These are phyloP conservation scores for Porites lobata DNA, from an alignment of 92 coral and sea anemone species.

Conservation along the genomic window DNA sequence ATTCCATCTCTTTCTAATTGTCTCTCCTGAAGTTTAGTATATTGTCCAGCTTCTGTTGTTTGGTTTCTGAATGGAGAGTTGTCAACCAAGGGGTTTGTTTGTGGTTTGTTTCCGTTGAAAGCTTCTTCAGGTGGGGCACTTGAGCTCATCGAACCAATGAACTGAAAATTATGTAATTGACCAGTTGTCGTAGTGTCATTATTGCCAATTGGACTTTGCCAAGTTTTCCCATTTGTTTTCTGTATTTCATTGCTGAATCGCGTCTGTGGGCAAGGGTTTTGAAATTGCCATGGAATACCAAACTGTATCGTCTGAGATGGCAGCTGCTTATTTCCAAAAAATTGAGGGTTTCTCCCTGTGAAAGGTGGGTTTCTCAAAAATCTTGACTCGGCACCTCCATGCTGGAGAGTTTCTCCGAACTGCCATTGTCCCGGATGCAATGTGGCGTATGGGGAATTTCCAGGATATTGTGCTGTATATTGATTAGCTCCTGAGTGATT, in stretches of 20 bases:
- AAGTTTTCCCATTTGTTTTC: neutral
- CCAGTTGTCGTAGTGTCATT: neutral
- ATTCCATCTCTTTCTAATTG: conserved; percentile 24
- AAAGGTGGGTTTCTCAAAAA: neutral
- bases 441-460: neutral
- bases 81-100: neutral
- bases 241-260: neutral
- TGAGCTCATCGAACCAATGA: neutral
- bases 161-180: neutral
- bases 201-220: neutral
- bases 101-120: neutral
- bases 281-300: neutral
- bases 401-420: neutral
- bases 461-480: conserved; percentile 3
- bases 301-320: neutral
- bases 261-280: neutral
- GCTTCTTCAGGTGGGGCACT: neutral
- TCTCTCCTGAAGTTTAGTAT: neutral
- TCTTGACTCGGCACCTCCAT: neutral
- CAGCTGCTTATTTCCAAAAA: neutral
- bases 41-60: neutral
- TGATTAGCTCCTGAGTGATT: neutral
- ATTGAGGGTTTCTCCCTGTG: neutral
- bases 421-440: neutral
- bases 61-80: neutral